phyloP scores from a whole-genome alignment of 1,140 invertebrate genomes.

The Acyrthosiphon pisum region DNA sequence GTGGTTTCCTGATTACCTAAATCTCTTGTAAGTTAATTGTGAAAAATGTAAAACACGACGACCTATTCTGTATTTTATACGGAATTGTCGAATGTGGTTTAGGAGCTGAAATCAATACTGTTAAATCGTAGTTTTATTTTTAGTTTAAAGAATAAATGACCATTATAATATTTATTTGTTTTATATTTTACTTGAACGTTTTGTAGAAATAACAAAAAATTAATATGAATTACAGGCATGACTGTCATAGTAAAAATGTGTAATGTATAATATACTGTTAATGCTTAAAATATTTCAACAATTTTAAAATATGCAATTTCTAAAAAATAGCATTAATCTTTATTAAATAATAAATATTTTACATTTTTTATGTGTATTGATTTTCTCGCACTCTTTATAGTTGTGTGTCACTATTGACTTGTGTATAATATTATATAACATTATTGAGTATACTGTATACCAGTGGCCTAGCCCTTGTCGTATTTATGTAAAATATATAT shows the following conservation, averaged over 20 bases:
- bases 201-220: not conserved
- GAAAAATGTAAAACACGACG: too few relatives aligned
- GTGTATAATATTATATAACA: not conserved
- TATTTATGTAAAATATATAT: too few relatives aligned
- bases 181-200: not conserved
- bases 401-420: not conserved
- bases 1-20: too few relatives aligned
- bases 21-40: too few relatives aligned
- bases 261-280: not conserved
- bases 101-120: not conserved
- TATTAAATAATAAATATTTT: not conserved
- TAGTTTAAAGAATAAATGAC: not conserved
- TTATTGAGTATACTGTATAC: not conserved
- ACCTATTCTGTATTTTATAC: not conserved
- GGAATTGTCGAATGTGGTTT: too few relatives aligned
- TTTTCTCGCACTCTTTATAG: not conserved
- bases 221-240: not conserved
- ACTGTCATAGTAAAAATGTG: not conserved
- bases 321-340: not conserved
- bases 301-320: not conserved
- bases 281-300: not conserved
- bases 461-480: too few relatives aligned
- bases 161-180: not conserved
- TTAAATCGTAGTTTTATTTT: not conserved
- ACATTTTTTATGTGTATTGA: not conserved